phyloP scores from a whole-genome alignment of 2,888 invertebrate genomes.

The Eilema depressum region DNA sequence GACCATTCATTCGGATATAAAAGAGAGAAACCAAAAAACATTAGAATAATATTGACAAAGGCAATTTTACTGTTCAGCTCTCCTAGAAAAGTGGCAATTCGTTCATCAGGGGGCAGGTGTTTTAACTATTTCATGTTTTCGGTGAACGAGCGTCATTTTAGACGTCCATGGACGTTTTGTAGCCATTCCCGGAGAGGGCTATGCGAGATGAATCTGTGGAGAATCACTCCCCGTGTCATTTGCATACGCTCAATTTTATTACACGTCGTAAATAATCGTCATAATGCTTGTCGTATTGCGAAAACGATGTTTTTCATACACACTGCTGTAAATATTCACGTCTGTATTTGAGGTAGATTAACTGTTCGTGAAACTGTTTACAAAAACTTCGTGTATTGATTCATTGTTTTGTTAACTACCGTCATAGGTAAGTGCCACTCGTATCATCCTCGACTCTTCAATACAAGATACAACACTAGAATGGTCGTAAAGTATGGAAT shows the following conservation, averaged over 20 bases:
- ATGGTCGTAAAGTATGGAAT: background rate
- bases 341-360: constrained; percentile 45
- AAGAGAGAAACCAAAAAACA: too few relatives aligned
- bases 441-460: background rate
- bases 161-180: constrained; percentile 48
- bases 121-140: background rate
- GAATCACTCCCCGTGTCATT: constrained; percentile 69
- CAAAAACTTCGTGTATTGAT: constrained; percentile 22
- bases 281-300: constrained; percentile 53
- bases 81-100: too few relatives aligned
- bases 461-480: constrained; percentile 1
- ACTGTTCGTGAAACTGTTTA: constrained; percentile 54
- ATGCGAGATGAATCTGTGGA: constrained; percentile 66
- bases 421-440: background rate
- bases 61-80: too few relatives aligned
- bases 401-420: constrained; percentile 17
- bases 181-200: constrained; percentile 60
- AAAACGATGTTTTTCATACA: constrained; percentile 47
- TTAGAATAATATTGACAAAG: too few relatives aligned
- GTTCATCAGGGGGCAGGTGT: too few relatives aligned
- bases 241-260: constrained; percentile 71
- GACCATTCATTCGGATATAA: too few relatives aligned
- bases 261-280: constrained; percentile 60
- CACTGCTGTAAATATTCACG: constrained; percentile 36
- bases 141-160: constrained; percentile 60